phyloP scores from a whole-genome alignment of 2,888 invertebrate genomes.

The Tachina fera region DNA sequence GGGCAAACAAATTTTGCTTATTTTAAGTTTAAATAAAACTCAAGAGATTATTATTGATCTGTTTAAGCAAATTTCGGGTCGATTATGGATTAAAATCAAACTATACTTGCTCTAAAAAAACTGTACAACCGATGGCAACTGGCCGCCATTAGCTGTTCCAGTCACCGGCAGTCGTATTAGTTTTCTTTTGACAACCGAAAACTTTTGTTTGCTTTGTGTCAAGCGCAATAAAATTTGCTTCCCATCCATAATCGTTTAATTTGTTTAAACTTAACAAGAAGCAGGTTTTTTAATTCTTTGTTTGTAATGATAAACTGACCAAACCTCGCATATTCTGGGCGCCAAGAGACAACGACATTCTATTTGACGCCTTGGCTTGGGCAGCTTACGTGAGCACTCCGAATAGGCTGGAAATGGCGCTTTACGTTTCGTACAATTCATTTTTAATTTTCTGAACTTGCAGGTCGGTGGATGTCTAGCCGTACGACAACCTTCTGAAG shows the following conservation, averaged over 20 bases:
- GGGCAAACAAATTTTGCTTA: too few species aligned
- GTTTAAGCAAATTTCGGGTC: too few species aligned
- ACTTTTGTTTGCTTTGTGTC: too few species aligned
- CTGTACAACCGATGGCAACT: too few species aligned
- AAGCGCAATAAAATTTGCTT: too few species aligned
- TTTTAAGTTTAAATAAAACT: too few species aligned
- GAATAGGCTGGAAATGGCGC: constrained; percentile 73
- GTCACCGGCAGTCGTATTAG: too few species aligned
- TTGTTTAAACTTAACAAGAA: neutral
- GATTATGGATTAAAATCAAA: too few species aligned
- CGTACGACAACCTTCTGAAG: constrained; percentile 36
- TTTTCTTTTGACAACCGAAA: too few species aligned
- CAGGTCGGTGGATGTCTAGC: constrained; percentile 70
- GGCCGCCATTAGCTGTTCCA: neutral
- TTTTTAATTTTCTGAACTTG: neutral
- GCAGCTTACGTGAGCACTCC: constrained; percentile 69
- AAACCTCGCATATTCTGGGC: constrained; percentile 73
- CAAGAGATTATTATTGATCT: too few species aligned
- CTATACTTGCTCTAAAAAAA: too few species aligned
- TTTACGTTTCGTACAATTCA: constrained; percentile 63
- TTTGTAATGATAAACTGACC: constrained; percentile 58
- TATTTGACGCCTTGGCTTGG: constrained; percentile 36
- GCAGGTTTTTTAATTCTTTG: neutral
- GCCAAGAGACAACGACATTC: constrained; percentile 73
- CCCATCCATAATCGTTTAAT: neutral